Evolutionary conservation across 2,888 invertebrate genomes (phyloP).

Genomic region (Palloptera scutellata): DNA sequence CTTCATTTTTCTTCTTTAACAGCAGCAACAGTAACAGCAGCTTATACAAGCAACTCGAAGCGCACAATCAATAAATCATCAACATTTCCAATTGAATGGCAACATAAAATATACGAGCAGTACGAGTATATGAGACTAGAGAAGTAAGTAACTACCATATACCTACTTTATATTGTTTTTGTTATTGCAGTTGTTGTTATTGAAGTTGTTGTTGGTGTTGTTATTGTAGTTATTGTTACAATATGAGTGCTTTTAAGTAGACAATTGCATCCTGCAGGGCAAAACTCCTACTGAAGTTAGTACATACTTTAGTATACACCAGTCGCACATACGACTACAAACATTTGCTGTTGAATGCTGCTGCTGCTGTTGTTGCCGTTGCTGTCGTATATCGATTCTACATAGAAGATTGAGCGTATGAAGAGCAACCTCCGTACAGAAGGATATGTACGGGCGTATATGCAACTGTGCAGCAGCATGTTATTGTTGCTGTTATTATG

Average conservation of each 20-base stretch:
- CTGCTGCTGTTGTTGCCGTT: not conserved
- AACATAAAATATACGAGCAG: too few relatives aligned
- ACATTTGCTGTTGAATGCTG: slow-evolving; percentile 36
- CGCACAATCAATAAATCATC: too few relatives aligned
- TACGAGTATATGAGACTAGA: too few relatives aligned
- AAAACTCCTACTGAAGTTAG: slow-evolving; percentile 43
- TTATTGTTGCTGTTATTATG: not conserved
- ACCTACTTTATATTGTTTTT: too few relatives aligned
- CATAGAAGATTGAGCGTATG: slow-evolving; percentile 1
- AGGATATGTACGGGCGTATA: not conserved
- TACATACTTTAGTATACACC: slow-evolving; percentile 7
- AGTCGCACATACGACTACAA: slow-evolving; percentile 43
- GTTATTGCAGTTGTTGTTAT: too few relatives aligned
- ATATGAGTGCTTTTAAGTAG: slow-evolving; percentile 51
- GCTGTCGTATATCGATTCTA: not conserved
- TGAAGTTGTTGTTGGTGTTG: too few relatives aligned
- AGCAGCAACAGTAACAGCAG: too few relatives aligned
- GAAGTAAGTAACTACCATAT: too few relatives aligned
- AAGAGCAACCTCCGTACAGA: slow-evolving; percentile 6
- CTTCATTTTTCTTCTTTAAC: too few relatives aligned
- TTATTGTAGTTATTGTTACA: not conserved
- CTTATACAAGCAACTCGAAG: too few relatives aligned
- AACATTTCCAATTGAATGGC: too few relatives aligned
- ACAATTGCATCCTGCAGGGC: slow-evolving; percentile 62
- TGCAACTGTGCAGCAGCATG: not conserved